These are phyloP conservation scores for Eupithecia centaureata DNA, from an alignment of 2,888 invertebrate species.

Conservation along the genomic window DNA sequence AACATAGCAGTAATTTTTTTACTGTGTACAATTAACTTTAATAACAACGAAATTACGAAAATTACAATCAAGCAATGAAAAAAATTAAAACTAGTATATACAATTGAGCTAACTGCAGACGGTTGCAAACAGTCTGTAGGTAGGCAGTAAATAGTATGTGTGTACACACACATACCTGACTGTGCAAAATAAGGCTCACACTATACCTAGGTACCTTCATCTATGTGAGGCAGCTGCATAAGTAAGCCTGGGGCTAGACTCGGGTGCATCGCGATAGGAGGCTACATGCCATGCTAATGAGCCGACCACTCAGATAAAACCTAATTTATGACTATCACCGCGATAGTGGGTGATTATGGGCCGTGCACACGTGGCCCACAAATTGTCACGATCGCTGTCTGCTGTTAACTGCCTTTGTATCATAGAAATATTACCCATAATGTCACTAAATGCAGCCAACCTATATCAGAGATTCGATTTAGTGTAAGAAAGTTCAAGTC, in stretches of 20 bases:
- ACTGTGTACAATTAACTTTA: no score
- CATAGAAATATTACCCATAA: slow-evolving; percentile 17
- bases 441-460: neutral
- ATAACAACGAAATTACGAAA: no score
- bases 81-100: no score
- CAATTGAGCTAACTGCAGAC: no score
- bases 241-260: slow-evolving; percentile 38
- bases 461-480: neutral
- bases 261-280: slow-evolving; percentile 63
- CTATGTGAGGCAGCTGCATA: slow-evolving; percentile 10
- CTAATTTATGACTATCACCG: slow-evolving; percentile 62
- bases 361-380: slow-evolving; percentile 36
- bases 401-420: slow-evolving; percentile 33
- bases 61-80: no score
- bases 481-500: neutral
- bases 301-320: slow-evolving; percentile 69
- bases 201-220: neutral
- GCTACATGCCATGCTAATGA: slow-evolving; percentile 73
- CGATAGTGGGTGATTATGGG: slow-evolving; percentile 45
- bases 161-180: neutral
- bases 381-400: slow-evolving; percentile 36
- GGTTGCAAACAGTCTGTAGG: no score
- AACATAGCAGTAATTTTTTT: no score
- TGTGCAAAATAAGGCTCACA: neutral
- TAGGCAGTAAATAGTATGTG: no score